These are phyloP conservation scores for Macrobrachium nipponense DNA, from an alignment of 1,140 invertebrate genomes.

Conservation along the genomic window DNA sequence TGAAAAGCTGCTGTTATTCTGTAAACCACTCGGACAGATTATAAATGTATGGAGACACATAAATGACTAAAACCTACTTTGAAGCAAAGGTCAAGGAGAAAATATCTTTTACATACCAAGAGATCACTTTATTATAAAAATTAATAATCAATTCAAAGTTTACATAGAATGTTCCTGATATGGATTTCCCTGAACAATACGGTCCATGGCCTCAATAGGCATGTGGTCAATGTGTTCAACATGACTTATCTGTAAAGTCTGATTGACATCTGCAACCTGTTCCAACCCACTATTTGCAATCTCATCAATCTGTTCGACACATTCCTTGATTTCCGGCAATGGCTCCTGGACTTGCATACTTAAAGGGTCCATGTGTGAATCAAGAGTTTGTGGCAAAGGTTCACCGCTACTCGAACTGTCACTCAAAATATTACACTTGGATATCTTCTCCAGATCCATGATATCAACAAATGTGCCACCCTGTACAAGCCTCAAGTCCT, in stretches of 20 bases:
- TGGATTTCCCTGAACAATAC: conserved; percentile 49
- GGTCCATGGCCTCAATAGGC: conserved; percentile 52
- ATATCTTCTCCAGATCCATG: not conserved
- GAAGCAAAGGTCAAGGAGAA: too few species aligned
- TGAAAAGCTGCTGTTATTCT: too few species aligned
- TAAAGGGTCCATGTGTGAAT: not conserved
- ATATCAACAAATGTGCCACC: not conserved
- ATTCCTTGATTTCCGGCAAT: conserved; percentile 41
- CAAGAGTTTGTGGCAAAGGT: conserved; percentile 17
- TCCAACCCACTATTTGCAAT: conserved; percentile 36
- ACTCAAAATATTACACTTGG: too few species aligned
- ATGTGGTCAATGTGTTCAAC: conserved; percentile 54
- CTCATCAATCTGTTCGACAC: conserved; percentile 33
- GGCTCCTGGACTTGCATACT: conserved; percentile 1
- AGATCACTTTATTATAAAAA: too few species aligned
- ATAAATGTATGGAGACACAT: too few species aligned
- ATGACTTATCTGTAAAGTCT: conserved; percentile 42
- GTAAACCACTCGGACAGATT: too few species aligned
- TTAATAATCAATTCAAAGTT: too few species aligned
- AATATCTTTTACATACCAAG: too few species aligned
- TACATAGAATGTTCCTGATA: not conserved
- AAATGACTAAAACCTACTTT: too few species aligned
- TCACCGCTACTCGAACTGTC: not conserved
- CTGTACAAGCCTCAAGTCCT: conserved; percentile 14
- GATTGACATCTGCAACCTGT: conserved; percentile 35